These are phyloP conservation scores for Folsomia candida DNA, from an alignment of 2,888 invertebrate genomes.

Conservation along the genomic window DNA sequence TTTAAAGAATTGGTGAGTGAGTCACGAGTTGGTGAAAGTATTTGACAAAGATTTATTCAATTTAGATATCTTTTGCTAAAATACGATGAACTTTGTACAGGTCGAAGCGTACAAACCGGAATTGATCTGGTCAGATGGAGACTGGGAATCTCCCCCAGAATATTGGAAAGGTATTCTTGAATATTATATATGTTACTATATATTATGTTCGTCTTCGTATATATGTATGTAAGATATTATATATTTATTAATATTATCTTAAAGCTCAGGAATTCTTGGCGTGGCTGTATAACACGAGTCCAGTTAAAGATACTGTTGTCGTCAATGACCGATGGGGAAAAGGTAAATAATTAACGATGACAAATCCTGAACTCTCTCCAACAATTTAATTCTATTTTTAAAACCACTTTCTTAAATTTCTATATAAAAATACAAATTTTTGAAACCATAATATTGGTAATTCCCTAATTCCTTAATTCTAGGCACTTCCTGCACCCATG, in stretches of 20 bases:
- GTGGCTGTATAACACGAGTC: conserved; percentile 57
- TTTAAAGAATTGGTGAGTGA: conserved; percentile 27
- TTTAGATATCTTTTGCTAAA: no score
- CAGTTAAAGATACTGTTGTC: conserved; percentile 57
- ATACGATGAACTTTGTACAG: no score
- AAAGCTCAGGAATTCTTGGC: conserved; percentile 53
- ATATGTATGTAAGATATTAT: no score
- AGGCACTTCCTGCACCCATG: conserved; percentile 55
- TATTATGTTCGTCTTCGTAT: no score
- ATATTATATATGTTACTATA: no score
- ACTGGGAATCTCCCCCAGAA: conserved; percentile 70
- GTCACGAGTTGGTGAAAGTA: no score
- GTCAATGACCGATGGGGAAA: conserved; percentile 58
- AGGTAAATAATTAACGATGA: not conserved
- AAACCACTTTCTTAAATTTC: no score
- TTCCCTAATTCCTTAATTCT: not conserved
- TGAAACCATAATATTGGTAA: not conserved
- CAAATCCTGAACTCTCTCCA: not conserved
- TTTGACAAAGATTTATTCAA: no score
- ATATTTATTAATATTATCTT: not conserved
- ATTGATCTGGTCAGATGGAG: conserved; percentile 90
- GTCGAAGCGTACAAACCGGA: conserved; percentile 61
- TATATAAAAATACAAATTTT: no score
- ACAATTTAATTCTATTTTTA: no score
- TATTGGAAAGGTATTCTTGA: no score